Evolutionary conservation across 2,797 vertebrate genomes (phyloP).

Genomic region (Lates japonicus): DNA sequence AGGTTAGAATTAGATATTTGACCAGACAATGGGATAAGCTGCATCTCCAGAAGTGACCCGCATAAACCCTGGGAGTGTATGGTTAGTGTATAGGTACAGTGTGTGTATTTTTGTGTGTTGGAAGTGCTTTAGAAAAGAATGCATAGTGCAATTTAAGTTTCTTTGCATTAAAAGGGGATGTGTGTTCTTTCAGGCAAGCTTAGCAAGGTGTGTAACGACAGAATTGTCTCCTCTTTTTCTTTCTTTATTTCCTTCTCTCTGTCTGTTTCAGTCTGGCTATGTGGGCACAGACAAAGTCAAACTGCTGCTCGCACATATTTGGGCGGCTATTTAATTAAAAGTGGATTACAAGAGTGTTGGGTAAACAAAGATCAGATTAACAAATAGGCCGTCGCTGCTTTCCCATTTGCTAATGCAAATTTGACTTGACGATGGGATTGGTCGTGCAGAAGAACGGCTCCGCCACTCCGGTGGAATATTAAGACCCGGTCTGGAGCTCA

Average conservation of each 20-base stretch:
- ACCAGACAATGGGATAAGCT: slow-evolving; percentile 83
- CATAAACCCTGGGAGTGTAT: slow-evolving; percentile 42
- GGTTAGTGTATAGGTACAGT: slow-evolving; percentile 33
- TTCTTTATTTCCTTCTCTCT: slow-evolving; percentile 29
- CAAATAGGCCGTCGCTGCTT: slow-evolving; percentile 94
- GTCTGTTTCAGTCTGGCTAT: slow-evolving; percentile 86
- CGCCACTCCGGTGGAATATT: slow-evolving; percentile 91
- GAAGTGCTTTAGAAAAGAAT: slow-evolving; percentile 41
- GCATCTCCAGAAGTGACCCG: slow-evolving; percentile 80
- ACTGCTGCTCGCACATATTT: slow-evolving; percentile 96
- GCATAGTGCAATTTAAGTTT: slow-evolving; percentile 57
- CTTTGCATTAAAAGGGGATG: slow-evolving; percentile 51
- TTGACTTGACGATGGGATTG: slow-evolving; percentile 96
- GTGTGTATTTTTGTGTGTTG: slow-evolving; percentile 44
- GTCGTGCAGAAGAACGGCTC: slow-evolving; percentile 94
- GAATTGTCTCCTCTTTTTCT: slow-evolving; percentile 19
- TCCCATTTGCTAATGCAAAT: slow-evolving; percentile 99
- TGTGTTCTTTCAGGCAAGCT: slow-evolving; percentile 45
- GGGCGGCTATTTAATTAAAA: slow-evolving; percentile 99
- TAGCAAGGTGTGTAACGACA: slow-evolving; percentile 23
- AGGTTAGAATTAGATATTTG: slow-evolving; percentile 84
- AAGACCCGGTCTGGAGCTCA: slow-evolving; percentile 89
- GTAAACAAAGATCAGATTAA: slow-evolving; percentile 99
- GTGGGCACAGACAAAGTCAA: slow-evolving; percentile 97
- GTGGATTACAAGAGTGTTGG: slow-evolving; percentile 95